Evolutionary conservation across 2,888 invertebrate species (phyloP).

Genomic region (Chromoteleia sp.): DNA sequence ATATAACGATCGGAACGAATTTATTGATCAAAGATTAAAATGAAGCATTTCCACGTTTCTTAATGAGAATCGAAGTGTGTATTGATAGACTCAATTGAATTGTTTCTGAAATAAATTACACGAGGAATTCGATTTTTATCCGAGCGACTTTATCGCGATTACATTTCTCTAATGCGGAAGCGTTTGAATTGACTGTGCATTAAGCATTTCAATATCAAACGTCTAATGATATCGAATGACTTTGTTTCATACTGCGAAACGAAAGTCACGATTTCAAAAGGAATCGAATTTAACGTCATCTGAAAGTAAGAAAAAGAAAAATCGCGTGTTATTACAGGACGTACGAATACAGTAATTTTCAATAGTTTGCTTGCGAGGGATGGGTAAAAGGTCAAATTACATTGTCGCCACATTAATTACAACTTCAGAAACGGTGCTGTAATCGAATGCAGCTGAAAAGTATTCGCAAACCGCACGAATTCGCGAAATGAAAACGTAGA

Average conservation of each 20-base stretch:
- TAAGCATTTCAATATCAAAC: slow-evolving; percentile 18
- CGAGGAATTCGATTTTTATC: slow-evolving; percentile 2
- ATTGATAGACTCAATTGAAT: slow-evolving; percentile 3
- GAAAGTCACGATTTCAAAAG: slow-evolving; percentile 1
- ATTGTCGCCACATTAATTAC: too few relatives aligned
- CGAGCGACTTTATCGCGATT: neutral
- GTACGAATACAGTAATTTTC: too few relatives aligned
- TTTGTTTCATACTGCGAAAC: slow-evolving; percentile 5
- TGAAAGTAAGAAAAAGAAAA: too few relatives aligned
- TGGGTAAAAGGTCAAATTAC: too few relatives aligned
- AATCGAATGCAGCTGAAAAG: too few relatives aligned
- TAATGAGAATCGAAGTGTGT: neutral
- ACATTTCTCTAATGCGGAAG: slow-evolving; percentile 9
- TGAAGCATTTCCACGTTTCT: neutral
- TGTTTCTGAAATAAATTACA: slow-evolving; percentile 17
- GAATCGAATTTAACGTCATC: neutral
- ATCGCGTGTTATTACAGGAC: too few relatives aligned
- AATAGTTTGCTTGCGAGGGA: too few relatives aligned
- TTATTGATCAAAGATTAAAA: neutral
- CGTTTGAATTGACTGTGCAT: slow-evolving; percentile 16
- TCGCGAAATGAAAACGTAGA: slow-evolving; percentile 3
- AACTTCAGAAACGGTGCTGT: too few relatives aligned
- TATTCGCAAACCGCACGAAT: neutral
- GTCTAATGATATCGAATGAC: slow-evolving; percentile 5
- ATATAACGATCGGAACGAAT: neutral